These are phyloP conservation scores for Apodemus agrarius DNA, from an alignment of 2,797 vertebrate genomes.

Conservation along the genomic window DNA sequence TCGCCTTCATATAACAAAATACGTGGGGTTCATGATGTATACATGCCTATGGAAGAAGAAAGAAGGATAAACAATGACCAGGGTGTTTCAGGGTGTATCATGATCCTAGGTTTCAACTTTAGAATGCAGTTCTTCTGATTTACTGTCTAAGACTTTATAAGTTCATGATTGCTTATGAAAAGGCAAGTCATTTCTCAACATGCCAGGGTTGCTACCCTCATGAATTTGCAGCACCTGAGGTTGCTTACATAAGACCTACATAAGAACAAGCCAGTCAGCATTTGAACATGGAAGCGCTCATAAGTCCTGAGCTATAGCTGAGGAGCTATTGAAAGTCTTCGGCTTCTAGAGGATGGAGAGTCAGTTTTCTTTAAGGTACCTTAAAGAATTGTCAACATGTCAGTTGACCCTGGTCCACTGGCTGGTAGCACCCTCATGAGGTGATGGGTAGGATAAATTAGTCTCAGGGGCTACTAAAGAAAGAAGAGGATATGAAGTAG, in stretches of 20 bases:
- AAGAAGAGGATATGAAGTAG: not conserved
- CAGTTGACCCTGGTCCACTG: not conserved
- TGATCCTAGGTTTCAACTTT: not conserved
- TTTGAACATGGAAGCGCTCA: too few relatives aligned
- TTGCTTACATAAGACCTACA: not conserved
- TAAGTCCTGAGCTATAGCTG: not conserved
- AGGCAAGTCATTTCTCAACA: not conserved
- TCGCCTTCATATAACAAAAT: not conserved
- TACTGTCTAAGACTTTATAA: not conserved
- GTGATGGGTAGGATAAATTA: not conserved
- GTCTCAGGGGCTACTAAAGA: not conserved
- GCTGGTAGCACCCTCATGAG: not conserved
- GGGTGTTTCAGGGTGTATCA: accelerated
- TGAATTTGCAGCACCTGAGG: not conserved
- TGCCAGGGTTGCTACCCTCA: not conserved
- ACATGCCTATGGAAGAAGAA: not conserved
- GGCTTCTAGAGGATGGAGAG: not conserved
- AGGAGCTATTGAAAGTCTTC: accelerated
- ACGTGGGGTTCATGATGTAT: accelerated
- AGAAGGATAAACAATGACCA: too few relatives aligned
- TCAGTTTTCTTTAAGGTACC: not conserved
- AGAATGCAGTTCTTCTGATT: not conserved
- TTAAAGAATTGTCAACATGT: too few relatives aligned
- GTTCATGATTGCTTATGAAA: not conserved
- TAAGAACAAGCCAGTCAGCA: not conserved